Evolutionary conservation across 2,113 vertebrate genomes (phyloP).

Genomic region (Cettia cetti): DNA sequence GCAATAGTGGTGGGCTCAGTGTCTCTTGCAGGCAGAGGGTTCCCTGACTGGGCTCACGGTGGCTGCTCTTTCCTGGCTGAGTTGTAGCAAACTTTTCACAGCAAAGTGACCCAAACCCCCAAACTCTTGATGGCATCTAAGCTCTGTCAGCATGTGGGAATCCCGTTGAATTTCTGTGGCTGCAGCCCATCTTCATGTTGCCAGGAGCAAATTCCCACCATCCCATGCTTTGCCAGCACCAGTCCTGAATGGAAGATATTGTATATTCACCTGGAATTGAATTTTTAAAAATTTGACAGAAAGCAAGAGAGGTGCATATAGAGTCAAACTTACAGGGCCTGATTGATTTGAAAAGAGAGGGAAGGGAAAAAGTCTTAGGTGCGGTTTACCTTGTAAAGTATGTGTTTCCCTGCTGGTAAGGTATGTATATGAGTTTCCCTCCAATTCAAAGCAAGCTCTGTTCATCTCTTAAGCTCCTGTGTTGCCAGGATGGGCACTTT

Average conservation of each 20-base stretch:
- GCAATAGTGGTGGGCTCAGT: neutral
- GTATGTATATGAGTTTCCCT: conserved; percentile 46
- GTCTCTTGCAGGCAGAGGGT: neutral
- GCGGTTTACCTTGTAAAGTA: conserved; percentile 65
- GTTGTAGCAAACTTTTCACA: neutral
- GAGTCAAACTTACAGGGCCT: conserved; percentile 49
- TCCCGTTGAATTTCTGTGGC: neutral
- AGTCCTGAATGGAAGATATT: conserved; percentile 59
- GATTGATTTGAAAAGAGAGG: conserved; percentile 62
- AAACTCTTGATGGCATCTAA: neutral
- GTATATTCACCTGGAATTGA: conserved; percentile 56
- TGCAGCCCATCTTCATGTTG: conserved; percentile 2
- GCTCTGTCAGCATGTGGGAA: neutral
- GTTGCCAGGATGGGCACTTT: conserved; percentile 43
- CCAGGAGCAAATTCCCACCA: conserved; percentile 28
- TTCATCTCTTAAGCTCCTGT: conserved; percentile 62
- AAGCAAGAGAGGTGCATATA: neutral
- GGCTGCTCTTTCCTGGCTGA: neutral
- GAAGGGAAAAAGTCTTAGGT: conserved; percentile 46
- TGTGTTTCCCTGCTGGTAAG: conserved; percentile 62
- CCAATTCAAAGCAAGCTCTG: conserved; percentile 66
- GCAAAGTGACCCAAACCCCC: neutral
- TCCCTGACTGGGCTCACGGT: fast-evolving
- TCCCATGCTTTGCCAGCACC: conserved; percentile 20
- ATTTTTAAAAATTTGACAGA: conserved; percentile 40